phyloP scores from a whole-genome alignment of 1,140 invertebrate genomes.

The Bombus cullumanus region DNA sequence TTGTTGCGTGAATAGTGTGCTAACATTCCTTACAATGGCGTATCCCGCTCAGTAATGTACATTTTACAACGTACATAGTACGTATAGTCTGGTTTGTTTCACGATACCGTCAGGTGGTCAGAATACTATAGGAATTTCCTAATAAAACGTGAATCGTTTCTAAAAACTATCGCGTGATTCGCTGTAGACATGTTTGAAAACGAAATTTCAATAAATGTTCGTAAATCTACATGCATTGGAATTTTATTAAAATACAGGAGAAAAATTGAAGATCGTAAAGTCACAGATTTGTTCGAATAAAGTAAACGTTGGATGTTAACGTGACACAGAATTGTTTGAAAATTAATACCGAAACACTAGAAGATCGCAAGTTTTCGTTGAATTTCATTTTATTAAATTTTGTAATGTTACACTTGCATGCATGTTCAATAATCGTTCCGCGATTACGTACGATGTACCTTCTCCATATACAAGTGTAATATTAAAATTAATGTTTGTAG shows the following conservation, averaged over 20 bases:
- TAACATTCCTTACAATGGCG: background rate
- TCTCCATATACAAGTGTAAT: background rate
- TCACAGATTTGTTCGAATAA: background rate
- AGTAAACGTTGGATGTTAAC: background rate
- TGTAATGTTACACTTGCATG: background rate
- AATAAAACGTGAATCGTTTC: conserved; percentile 7
- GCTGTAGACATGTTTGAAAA: background rate
- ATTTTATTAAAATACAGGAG: background rate
- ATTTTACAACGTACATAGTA: conserved; percentile 10
- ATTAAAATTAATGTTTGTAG: background rate
- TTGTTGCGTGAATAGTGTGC: conserved; percentile 1
- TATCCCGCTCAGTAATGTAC: background rate
- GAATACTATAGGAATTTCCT: background rate
- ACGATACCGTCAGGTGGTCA: background rate
- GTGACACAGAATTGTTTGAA: background rate
- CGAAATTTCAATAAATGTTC: background rate
- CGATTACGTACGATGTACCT: background rate
- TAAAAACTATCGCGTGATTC: background rate
- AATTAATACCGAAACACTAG: too few relatives aligned
- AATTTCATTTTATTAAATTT: background rate
- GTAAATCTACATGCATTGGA: background rate
- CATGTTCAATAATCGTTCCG: background rate
- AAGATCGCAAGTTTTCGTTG: background rate
- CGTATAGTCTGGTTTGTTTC: background rate
- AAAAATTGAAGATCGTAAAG: background rate